Evolutionary conservation across 1,140 invertebrate genomes (phyloP), one percentile per base, ranked within the genome.

Genomic region (Caenorhabditis brenneri): DNA sequence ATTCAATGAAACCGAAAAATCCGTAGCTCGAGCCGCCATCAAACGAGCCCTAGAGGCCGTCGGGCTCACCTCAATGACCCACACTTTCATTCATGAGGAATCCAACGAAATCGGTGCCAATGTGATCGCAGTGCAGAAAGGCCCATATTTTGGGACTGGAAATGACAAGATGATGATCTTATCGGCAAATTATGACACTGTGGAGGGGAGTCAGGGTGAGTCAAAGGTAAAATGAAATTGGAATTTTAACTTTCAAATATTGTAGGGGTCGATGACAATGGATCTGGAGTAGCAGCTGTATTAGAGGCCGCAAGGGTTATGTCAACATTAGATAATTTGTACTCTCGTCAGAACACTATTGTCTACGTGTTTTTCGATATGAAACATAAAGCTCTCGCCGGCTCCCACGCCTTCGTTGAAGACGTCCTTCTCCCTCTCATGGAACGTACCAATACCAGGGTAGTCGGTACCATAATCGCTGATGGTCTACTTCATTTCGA

Each of bases 291-390:
- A 36, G 82, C 82, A 16, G 82, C 82, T 10, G 39, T 69, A 1
- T 60, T 83, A 22, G 82, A 83, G 19, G 65, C 82, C 1, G 82
- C 82, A 15, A 29, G 82, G 5, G 78, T 69, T 3, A 10, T 83
- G 4, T 39, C 78, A 24, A 83, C 53, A 4, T 22, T 83, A 53
- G 82, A 83, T 79, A 58, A 33, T 12, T 29, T 83, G 29, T 83
- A 83, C 48, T 74, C 49, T 15, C 55, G 82, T 27, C 36, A 79
- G 19, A 79, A 83, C 29, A 83, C 69, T 6, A 69, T 83, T 22
- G 33, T 83, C n/a, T 83, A 83, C 31, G 69, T 79, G 27, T 83
- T 83, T 79, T 65, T 60, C 19, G 82, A 83, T 83, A 83, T 83
- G 82, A 83, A 83, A 36, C 82, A 83, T 79, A 42, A 79, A 74